Evolutionary conservation across 2,888 invertebrate species (phyloP).

Genomic region (Clunio marinus): DNA sequence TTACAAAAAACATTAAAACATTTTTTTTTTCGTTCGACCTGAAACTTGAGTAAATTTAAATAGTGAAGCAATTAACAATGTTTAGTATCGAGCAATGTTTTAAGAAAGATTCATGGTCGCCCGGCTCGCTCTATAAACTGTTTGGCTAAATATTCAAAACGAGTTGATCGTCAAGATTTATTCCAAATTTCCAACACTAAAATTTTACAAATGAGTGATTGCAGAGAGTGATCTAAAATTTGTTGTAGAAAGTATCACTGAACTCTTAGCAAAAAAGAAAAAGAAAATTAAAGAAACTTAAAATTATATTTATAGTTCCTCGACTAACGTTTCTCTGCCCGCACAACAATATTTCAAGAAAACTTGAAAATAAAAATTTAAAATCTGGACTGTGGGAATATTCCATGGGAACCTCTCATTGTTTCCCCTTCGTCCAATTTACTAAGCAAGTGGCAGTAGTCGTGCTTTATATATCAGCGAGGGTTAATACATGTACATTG

Average conservation of each 20-base stretch:
- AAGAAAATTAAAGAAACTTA: neutral
- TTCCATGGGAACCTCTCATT: conserved; percentile 42
- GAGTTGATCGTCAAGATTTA: neutral
- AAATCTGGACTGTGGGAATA: conserved; percentile 43
- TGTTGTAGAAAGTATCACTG: too few relatives aligned
- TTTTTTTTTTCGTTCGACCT: too few relatives aligned
- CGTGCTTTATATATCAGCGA: conserved; percentile 16
- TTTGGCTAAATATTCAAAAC: neutral
- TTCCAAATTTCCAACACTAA: neutral
- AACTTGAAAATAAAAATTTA: conserved; percentile 17
- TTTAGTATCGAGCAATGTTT: neutral
- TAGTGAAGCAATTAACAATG: neutral
- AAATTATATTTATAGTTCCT: conserved; percentile 17
- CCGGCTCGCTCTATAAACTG: conserved; percentile 7
- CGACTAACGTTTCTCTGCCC: neutral
- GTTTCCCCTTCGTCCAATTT: neutral
- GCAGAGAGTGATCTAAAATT: too few relatives aligned
- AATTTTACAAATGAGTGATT: neutral
- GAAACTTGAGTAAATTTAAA: conserved; percentile 2
- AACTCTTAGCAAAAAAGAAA: neutral
- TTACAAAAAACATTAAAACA: too few relatives aligned
- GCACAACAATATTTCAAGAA: conserved; percentile 20
- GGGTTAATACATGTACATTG: conserved; percentile 21
- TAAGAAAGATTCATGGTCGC: neutral
- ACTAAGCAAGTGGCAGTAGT: conserved; percentile 2